Percentiles rank a stretch among this genome's conserved stretches.
These are phyloP conservation scores for Tapirus terrestris DNA, from an alignment of 2,113 vertebrate genomes.

Conservation along the genomic window DNA sequence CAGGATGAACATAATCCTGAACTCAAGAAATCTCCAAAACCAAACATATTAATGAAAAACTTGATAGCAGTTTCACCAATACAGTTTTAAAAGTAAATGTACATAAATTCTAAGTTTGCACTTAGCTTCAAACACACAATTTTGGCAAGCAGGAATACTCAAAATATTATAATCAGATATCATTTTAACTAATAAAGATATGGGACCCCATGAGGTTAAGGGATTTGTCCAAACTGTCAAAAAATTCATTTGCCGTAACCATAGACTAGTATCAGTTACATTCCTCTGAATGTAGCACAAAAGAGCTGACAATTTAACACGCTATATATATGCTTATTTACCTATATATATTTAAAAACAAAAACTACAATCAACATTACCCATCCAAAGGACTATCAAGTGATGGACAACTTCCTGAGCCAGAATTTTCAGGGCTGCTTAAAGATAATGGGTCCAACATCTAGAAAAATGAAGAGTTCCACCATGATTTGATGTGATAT, in stretches of 20 bases:
- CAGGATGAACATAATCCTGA: slow-evolving; percentile 25
- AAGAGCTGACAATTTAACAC: background rate
- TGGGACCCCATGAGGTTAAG: background rate
- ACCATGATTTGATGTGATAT: background rate
- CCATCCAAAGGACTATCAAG: slow-evolving; percentile 98
- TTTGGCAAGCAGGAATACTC: slow-evolving; percentile 34
- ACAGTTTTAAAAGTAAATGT: slow-evolving; percentile 37
- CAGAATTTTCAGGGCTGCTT: slow-evolving; percentile 99
- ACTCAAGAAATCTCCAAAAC: slow-evolving; percentile 50
- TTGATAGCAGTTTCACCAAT: slow-evolving; percentile 10
- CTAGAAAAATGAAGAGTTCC: slow-evolving; percentile 84
- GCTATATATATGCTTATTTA: background rate
- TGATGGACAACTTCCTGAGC: slow-evolving; percentile 98
- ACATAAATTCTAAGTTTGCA: slow-evolving; percentile 44
- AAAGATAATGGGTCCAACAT: slow-evolving; percentile 98
- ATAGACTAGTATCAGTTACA: background rate
- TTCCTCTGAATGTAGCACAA: background rate
- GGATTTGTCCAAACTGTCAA: background rate
- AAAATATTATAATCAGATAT: slow-evolving; percentile 8
- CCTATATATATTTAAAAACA: background rate
- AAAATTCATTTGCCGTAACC: background rate
- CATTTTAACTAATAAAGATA: slow-evolving; percentile 43
- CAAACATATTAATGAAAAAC: slow-evolving; percentile 51
- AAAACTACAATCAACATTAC: slow-evolving; percentile 85
- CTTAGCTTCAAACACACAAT: slow-evolving; percentile 39